Evolutionary conservation across 2,888 invertebrate genomes (phyloP), one percentile per base, ranked within the genome.

Genomic region (Chalcosyrphus nemorum): DNA sequence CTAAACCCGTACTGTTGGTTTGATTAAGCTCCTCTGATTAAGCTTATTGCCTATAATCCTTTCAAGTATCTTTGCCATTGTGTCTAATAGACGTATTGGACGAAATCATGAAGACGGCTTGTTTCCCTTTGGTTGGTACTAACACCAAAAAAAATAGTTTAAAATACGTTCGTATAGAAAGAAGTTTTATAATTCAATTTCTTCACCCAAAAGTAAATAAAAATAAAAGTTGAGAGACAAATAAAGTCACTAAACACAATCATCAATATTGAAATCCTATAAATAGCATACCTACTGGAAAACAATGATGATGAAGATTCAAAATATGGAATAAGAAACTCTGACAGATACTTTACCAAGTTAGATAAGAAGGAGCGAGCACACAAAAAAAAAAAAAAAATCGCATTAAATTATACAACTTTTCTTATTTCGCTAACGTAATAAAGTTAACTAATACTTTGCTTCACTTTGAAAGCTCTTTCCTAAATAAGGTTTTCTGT

Each of bases 381-480:
- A n/a, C n/a, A n/a, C n/a, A n/a, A n/a, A n/a, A n/a, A n/a, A n/a
- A 52, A 29, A 15, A 29, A 21, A 50, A 27, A 59, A 29, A 52
- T 61, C 41, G 19, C 13, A 72, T 61, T 38, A 61, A 61, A 52
- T 52, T 61, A 72, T 29, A 32, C 38, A 72, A 72, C 59, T 72
- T 61, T 72, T 52, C 41, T 72, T 72, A 61, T 72, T 72, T 72
- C 41, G 41, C 71, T 29, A 52, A 52, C 50, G 9, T 61, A 61
- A 52, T 61, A 61, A 72, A 52, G 61, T 72, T 72, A 72, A 43
- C 59, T 52, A 41, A 52, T 72, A 52, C 72, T 72, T 61, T 52
- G 35, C 32, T 41, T 72, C 41, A 52, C 61, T 61, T 61, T 61
- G 52, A 32, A 72, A 52, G 61, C 41, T 52, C 21, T 72, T 41